Conservation (phyloP, 2,113 vertebrate genomes). For the Pygoscelis adeliae region DNA sequence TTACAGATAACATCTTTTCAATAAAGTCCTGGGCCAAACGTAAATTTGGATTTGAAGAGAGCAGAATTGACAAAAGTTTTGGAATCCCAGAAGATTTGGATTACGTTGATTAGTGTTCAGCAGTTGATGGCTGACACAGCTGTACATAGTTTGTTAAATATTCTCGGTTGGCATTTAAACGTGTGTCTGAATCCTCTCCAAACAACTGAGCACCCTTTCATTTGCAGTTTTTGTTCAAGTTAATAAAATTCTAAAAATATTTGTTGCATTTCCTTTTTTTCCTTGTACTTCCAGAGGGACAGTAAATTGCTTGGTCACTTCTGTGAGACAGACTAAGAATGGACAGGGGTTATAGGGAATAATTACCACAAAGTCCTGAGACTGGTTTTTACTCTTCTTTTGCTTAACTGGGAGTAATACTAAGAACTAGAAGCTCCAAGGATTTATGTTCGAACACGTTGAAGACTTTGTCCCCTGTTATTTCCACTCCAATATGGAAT, state of each 20-base stretch:
- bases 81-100: constrained; percentile 98
- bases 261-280: not conserved
- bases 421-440: not conserved
- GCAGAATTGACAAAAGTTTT: constrained; percentile 91
- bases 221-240: not conserved
- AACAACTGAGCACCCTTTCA: not conserved
- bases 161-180: not conserved
- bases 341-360: not conserved
- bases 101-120: constrained; percentile 84
- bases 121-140: not conserved
- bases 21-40: constrained; percentile 97
- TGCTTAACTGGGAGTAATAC: not conserved
- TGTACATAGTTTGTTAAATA: constrained; percentile 36
- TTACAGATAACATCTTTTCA: constrained; percentile 93
- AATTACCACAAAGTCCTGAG: not conserved
- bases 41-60: constrained; percentile 93
- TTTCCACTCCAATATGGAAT: not conserved
- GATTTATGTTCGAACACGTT: not conserved
- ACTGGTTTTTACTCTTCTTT: not conserved
- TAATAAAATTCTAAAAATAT: constrained; percentile 65
- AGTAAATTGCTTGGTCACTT: not conserved
- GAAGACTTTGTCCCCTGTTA: not conserved
- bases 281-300: not conserved
- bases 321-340: not conserved
- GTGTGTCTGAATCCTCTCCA: not conserved